phyloP scores from a whole-genome alignment of 2,797 vertebrate genomes.

The Triplophysa bombifrons region DNA sequence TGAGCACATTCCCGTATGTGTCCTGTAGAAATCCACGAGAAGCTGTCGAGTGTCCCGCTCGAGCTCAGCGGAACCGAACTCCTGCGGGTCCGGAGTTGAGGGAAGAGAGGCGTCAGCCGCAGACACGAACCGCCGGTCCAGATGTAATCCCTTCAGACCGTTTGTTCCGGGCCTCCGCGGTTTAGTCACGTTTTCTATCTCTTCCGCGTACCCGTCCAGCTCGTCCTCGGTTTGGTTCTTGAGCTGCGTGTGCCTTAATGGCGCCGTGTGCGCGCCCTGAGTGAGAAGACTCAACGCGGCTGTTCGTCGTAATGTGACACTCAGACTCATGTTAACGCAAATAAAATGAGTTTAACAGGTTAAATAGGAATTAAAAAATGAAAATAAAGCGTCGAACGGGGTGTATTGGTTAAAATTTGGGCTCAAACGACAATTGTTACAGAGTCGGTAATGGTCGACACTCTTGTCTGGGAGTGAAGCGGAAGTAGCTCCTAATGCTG shows the following conservation, averaged over 20 bases:
- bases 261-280: background rate
- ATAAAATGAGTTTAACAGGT: too few species aligned
- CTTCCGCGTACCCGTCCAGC: conserved; percentile 36
- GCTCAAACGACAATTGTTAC: background rate
- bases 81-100: conserved; percentile 64
- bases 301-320: background rate
- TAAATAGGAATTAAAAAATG: background rate
- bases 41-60: conserved; percentile 76
- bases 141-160: background rate
- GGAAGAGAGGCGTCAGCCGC: conserved; percentile 67
- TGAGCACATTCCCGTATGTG: conserved; percentile 56
- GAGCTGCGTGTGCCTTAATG: background rate
- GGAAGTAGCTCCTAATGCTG: background rate
- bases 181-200: background rate
- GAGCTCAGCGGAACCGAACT: conserved; percentile 59
- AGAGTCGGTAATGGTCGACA: background rate
- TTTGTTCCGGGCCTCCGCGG: background rate
- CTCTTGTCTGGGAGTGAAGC: conserved; percentile 28
- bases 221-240: conserved; percentile 34
- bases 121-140: conserved; percentile 20
- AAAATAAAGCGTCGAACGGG: too few species aligned
- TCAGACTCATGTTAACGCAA: background rate
- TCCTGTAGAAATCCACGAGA: conserved; percentile 67
- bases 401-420: background rate
- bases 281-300: background rate